Base-by-base conservation (phyloP, 1,140 invertebrate species). In the Tetramorium alpestre region DNA sequence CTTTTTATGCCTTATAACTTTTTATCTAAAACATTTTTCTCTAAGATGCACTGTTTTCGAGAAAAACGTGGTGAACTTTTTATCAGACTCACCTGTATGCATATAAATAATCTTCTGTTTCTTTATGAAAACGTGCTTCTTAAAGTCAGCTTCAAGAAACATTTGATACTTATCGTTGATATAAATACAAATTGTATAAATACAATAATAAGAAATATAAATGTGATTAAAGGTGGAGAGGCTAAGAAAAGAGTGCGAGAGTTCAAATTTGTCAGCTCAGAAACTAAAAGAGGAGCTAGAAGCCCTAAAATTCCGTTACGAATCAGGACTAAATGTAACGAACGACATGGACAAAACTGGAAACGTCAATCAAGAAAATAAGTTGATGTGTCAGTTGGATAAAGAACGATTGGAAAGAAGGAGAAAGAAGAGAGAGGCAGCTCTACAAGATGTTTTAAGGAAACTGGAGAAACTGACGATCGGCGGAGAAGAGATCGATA, bases 391-490 rank as follows among this genome's bases (percentile, higher is more conserved):
- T 44, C 41, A 87, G 7, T 41, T 92, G 28, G 94, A 94, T 6
- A 85, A 88, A 0, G 94, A 94, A 73, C 86, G 91, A 1, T 81
- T 92, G 7, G 95, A 95, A 44, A 93, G 92, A 13, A 87, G 90
- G 3, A 89, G 80, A 6, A 93, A 90, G 65, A 95, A 95, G 22
- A 90, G 93, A 22, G 95, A 95, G 56, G 92, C 93, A 0, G 95
- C 95, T 5, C 92, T 92, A 78, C 92, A 93, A 58, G 95, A 95
- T 22, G 95, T 95, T 1, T 78, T 95, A 69, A 93, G 88, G 22
- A 90, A 92, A 41, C 65, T 95, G 47, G 95, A 95, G 33, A 93
- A 93, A 64, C 73, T 95, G 41, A 95, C 95, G 0, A 95, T 95
- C 22, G 95, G 95, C 1, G 95, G 95, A 28, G 95, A 95, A 49